Conservation (phyloP, 2,113 vertebrate genomes). For the Prinia subflava region DNA sequence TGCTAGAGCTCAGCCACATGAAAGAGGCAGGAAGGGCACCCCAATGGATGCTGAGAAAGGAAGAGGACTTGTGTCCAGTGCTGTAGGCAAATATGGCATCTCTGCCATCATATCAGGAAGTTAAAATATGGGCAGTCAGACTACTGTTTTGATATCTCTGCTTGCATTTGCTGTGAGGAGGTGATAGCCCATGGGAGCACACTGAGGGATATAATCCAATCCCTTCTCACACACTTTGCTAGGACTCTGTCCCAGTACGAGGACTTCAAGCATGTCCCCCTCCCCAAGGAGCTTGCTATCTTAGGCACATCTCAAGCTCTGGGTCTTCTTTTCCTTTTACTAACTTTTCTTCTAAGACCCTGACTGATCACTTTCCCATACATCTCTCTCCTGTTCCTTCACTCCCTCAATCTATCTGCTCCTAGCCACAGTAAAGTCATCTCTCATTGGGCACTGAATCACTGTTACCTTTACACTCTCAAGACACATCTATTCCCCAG, state of each 20-base stretch:
- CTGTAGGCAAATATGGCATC: neutral
- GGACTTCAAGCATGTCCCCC: neutral
- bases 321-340: neutral
- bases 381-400: neutral
- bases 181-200: neutral
- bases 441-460: neutral
- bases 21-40: constrained; percentile 13
- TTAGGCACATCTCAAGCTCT: neutral
- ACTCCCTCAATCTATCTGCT: neutral
- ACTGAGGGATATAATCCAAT: neutral
- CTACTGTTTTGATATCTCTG: neutral
- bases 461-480: neutral
- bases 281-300: neutral
- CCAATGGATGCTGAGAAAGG: neutral
- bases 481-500: neutral
- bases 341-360: neutral
- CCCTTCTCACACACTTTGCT: neutral
- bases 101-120: neutral
- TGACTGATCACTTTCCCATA: neutral
- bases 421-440: neutral
- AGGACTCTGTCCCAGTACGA: neutral
- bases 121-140: neutral
- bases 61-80: neutral
- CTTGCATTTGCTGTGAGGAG: neutral
- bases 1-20: constrained; percentile 21